Percentiles rank a stretch among this genome's conserved stretches.
Conservation (phyloP, 2,888 invertebrate genomes). For the Campaea margaritaria region DNA sequence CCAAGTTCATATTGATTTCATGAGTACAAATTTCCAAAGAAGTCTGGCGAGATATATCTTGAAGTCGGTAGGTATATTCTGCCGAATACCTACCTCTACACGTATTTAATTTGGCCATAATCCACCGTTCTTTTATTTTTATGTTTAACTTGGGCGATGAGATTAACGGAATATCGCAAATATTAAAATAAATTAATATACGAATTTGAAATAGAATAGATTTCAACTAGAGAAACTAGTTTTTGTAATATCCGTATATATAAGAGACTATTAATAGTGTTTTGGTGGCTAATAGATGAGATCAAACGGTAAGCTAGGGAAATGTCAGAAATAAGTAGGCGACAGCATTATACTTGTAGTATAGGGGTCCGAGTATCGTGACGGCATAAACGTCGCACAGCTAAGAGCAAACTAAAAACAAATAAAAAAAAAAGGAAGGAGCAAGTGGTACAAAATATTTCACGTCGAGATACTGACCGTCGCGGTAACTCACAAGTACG, state of each 20-base stretch:
- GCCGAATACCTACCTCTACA: too few relatives aligned
- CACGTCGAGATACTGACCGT: slow-evolving; percentile 29
- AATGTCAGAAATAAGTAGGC: slow-evolving; percentile 21
- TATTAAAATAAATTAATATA: slow-evolving; percentile 33
- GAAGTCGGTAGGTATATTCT: too few relatives aligned
- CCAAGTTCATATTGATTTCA: too few relatives aligned
- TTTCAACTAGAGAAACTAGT: slow-evolving; percentile 32
- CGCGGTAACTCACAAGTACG: slow-evolving; percentile 32
- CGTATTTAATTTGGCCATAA: slow-evolving; percentile 9
- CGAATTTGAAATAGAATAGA: slow-evolving; percentile 33
- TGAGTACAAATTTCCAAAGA: too few relatives aligned
- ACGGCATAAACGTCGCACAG: too few relatives aligned
- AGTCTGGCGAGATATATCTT: not conserved
- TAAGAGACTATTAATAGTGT: slow-evolving; percentile 25
- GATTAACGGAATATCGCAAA: slow-evolving; percentile 35
- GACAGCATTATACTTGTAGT: not conserved
- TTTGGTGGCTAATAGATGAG: slow-evolving; percentile 23
- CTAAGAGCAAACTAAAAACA: too few relatives aligned
- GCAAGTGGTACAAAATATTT: too few relatives aligned
- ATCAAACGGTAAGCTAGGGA: slow-evolving; percentile 16
- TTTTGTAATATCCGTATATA: slow-evolving; percentile 17
- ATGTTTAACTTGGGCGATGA: slow-evolving; percentile 9
- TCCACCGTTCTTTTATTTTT: slow-evolving; percentile 22
- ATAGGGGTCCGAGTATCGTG: too few relatives aligned
- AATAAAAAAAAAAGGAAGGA: too few relatives aligned